Evolutionary conservation across 2,888 invertebrate genomes (phyloP).

Genomic region (Timema cristinae): DNA sequence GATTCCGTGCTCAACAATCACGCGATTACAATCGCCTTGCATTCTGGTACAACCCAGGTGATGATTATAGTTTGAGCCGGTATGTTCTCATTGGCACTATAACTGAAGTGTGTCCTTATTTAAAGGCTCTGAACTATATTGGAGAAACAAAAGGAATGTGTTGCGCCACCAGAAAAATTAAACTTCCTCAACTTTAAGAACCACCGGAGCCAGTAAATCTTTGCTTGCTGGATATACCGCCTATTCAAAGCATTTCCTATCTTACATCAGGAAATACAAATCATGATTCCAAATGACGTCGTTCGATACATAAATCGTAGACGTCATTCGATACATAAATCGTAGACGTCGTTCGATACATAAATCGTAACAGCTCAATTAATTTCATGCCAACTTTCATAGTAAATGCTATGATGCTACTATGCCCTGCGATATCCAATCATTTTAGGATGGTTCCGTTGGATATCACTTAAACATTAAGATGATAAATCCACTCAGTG

Average conservation of each 20-base stretch:
- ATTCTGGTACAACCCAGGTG: conserved; percentile 27
- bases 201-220: too few relatives aligned
- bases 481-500: conserved; percentile 15
- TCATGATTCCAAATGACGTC: conserved; percentile 1
- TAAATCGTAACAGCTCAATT: too few relatives aligned
- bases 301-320: background rate
- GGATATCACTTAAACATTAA: conserved; percentile 17
- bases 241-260: too few relatives aligned
- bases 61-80: conserved; percentile 23
- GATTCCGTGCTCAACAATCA: conserved; percentile 24
- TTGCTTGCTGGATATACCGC: too few relatives aligned
- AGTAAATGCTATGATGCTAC: background rate
- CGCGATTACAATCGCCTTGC: conserved; percentile 23
- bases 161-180: too few relatives aligned
- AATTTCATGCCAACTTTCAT: background rate
- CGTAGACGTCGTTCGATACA: too few relatives aligned
- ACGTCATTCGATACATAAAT: too few relatives aligned
- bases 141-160: too few relatives aligned
- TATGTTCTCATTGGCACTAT: conserved; percentile 17
- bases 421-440: conserved; percentile 37
- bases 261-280: too few relatives aligned
- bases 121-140: conserved; percentile 13
- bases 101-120: conserved; percentile 18
- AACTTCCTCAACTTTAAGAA: too few relatives aligned
- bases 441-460: conserved; percentile 30